Percentiles rank a stretch among this genome's conserved stretches.
Conservation (phyloP, 2,797 vertebrate genomes). For the Chaetodon trifasciatus region DNA sequence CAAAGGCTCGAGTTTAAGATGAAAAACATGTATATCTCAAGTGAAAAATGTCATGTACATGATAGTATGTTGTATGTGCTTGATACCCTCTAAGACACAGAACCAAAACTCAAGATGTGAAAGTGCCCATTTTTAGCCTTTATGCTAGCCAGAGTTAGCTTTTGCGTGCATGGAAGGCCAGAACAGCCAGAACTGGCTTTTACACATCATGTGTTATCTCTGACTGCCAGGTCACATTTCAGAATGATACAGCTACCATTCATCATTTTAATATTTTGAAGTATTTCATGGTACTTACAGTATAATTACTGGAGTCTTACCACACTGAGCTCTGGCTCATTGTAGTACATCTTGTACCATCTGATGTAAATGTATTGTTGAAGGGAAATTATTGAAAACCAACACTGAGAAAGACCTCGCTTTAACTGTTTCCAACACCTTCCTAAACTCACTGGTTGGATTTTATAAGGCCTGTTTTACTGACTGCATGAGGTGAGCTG, state of each 20-base stretch:
- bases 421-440: background rate
- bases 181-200: background rate
- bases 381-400: background rate
- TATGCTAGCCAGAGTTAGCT: background rate
- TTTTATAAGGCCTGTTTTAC: slow-evolving; percentile 5
- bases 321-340: background rate
- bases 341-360: background rate
- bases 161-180: background rate
- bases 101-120: background rate
- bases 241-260: background rate
- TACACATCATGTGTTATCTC: background rate
- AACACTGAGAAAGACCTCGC: background rate
- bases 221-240: background rate
- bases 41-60: background rate
- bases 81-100: background rate
- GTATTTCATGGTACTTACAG: too few species aligned
- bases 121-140: background rate
- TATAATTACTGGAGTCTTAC: background rate
- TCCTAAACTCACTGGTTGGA: slow-evolving; percentile 3
- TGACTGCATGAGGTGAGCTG: slow-evolving; percentile 11
- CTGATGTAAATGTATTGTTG: background rate
- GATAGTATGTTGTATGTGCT: too few species aligned
- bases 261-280: background rate
- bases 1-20: background rate
- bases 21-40: background rate